Conservation (phyloP, 2,888 invertebrate species). For the Diadromus collaris region DNA sequence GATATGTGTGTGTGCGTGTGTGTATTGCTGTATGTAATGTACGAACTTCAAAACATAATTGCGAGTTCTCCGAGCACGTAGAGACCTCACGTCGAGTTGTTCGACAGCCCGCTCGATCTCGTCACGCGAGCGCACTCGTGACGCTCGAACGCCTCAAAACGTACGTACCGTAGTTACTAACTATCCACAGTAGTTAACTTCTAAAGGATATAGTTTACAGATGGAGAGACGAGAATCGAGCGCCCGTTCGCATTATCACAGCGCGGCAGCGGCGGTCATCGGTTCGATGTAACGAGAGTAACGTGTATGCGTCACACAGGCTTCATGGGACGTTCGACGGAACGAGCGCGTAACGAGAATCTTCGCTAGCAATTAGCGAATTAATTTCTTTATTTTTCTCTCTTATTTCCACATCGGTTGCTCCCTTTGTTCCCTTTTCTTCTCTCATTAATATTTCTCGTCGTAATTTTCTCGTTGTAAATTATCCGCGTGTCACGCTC, state of each 20-base stretch:
- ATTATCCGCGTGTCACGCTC: background rate
- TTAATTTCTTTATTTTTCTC: background rate
- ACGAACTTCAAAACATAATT: slow-evolving; percentile 54
- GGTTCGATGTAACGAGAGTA: slow-evolving; percentile 53
- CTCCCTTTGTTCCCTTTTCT: background rate
- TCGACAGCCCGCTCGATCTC: slow-evolving; percentile 56
- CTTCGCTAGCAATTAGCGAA: slow-evolving; percentile 27
- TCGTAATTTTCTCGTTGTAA: background rate
- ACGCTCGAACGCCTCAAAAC: slow-evolving; percentile 23
- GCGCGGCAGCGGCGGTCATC: slow-evolving; percentile 44
- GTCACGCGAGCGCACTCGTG: slow-evolving; percentile 28
- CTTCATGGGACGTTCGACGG: background rate
- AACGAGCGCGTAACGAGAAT: background rate
- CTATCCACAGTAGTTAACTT: slow-evolving; percentile 14
- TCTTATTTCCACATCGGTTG: background rate
- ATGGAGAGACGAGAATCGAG: slow-evolving; percentile 32
- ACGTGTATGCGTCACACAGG: slow-evolving; percentile 37
- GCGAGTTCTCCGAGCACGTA: slow-evolving; percentile 59
- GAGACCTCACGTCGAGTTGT: slow-evolving; percentile 60
- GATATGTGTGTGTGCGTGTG: too few species aligned
- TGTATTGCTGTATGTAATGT: slow-evolving; percentile 12
- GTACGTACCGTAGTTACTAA: slow-evolving; percentile 7
- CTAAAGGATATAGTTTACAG: slow-evolving; percentile 5
- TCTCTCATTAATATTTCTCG: background rate
- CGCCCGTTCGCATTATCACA: slow-evolving; percentile 42